Conservation (phyloP, 2,888 invertebrate species). For the Epinotia bilunana region DNA sequence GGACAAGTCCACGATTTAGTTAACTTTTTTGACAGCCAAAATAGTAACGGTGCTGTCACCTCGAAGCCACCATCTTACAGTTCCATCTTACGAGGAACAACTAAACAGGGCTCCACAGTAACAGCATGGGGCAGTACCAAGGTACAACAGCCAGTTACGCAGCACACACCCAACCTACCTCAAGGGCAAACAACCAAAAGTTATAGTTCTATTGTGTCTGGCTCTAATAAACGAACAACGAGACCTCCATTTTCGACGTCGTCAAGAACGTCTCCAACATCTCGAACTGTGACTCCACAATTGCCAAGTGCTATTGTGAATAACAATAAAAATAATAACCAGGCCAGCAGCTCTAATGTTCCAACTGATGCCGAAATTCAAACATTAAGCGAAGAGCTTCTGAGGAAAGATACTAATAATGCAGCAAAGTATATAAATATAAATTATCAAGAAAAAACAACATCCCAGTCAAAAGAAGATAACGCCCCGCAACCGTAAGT, state of each 20-base stretch:
- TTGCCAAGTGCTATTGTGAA: slow-evolving; percentile 79
- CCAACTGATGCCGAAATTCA: slow-evolving; percentile 86
- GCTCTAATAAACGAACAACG: slow-evolving; percentile 60
- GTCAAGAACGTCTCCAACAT: slow-evolving; percentile 46
- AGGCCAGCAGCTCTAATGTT: slow-evolving; percentile 56
- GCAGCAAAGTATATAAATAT: slow-evolving; percentile 88
- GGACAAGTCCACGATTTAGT: slow-evolving; percentile 76
- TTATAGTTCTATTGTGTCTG: slow-evolving; percentile 68
- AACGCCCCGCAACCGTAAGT: slow-evolving; percentile 91
- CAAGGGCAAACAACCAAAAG: slow-evolving; percentile 59
- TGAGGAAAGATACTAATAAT: slow-evolving; percentile 89
- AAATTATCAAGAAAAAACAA: slow-evolving; percentile 90
- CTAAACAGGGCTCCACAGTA: slow-evolving; percentile 46
- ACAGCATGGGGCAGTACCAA: slow-evolving; percentile 48
- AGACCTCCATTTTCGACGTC: slow-evolving; percentile 50
- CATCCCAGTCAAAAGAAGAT: slow-evolving; percentile 87
- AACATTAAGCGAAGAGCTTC: slow-evolving; percentile 88
- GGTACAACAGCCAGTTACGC: slow-evolving; percentile 49
- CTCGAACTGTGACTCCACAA: slow-evolving; percentile 59
- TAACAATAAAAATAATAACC: slow-evolving; percentile 60
- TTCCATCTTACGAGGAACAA: slow-evolving; percentile 64
- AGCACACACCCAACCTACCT: slow-evolving; percentile 49
- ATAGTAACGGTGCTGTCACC: slow-evolving; percentile 54
- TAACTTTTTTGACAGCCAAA: slow-evolving; percentile 70
- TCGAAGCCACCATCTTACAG: slow-evolving; percentile 72